Evolutionary conservation across 2,113 vertebrate genomes (phyloP), one percentile per base, ranked within the genome.

Genomic region (Sceloporus undulatus): DNA sequence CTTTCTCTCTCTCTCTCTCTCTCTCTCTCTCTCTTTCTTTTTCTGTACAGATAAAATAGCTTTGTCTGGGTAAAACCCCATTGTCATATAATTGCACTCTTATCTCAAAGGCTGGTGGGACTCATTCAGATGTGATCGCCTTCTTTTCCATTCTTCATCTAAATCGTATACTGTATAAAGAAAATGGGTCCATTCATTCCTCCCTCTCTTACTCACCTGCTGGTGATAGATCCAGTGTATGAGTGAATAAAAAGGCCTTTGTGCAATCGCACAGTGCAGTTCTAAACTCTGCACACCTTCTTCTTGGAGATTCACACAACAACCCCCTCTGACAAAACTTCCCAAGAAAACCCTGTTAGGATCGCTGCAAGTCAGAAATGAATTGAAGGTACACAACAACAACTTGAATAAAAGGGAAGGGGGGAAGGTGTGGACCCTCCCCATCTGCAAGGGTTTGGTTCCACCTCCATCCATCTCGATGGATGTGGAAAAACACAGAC

Each of bases 61-160:
- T 42, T 7, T 18, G 84, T 91, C 90, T 88, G 29, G 11, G 79
- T 5, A 6, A 21, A 23, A 0, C 27, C 11, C 1, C 25, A 23
- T 83, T 79, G 79, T 87, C 79, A 83, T 48, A 59, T 86, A 84
- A 91, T 91, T 92, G 88, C 73, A 52, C 29, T 82, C 40, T 87
- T 88, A 9, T 82, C 89, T 91, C 85, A 29, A 70, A 66, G 89
- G 78, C 78, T 85, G 8, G 66, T 66, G 76, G 29, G 90, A 79
- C 56, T 48, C 76, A 6, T 93, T 88, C 85, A 23, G 82, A 91
- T 92, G 81, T 88, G 52, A 89, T 84, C 79, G 48, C 70, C 42
- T 80, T 65, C 0, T 90, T 73, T 90, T 87, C 85, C 84, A 81
- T 82, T 23, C 71, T 65, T 38, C 2, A 34, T 90, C 66, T 34